Evolutionary conservation across 2,888 invertebrate species (phyloP).

Genomic region (Drosophila aldrichi): DNA sequence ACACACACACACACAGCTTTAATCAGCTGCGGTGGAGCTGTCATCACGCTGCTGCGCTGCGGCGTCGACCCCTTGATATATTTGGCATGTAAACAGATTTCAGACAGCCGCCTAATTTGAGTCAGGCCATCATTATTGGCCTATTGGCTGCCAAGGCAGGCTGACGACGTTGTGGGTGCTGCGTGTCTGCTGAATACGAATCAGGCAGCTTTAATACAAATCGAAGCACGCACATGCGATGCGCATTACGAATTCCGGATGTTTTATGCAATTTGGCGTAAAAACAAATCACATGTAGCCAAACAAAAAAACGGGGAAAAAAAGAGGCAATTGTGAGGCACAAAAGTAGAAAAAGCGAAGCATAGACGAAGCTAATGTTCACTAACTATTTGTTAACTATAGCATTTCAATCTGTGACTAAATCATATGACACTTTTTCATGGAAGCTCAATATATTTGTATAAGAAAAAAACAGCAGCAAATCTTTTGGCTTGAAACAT

Average conservation of each 20-base stretch:
- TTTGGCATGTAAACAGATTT: conserved; percentile 57
- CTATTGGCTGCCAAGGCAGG: conserved; percentile 25
- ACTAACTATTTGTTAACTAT: neutral
- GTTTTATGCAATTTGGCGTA: conserved; percentile 70
- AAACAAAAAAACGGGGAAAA: conserved; percentile 35
- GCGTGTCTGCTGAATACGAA: conserved; percentile 48
- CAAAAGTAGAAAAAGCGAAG: neutral
- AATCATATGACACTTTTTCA: too few species aligned
- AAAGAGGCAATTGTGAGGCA: neutral
- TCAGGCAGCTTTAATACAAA: conserved; percentile 56
- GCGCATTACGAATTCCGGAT: conserved; percentile 56
- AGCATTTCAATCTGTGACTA: neutral
- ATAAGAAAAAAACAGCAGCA: neutral
- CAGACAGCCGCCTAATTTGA: conserved; percentile 61
- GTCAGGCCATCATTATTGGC: conserved; percentile 64
- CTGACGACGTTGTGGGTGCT: neutral
- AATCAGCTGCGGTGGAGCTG: conserved; percentile 50
- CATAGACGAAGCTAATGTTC: neutral
- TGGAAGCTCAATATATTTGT: neutral
- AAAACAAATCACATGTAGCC: conserved; percentile 69
- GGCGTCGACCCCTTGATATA: conserved; percentile 12
- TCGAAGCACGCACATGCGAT: conserved; percentile 54
- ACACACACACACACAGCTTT: conserved; percentile 8
- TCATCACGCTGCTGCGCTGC: conserved; percentile 8
- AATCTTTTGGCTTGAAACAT: neutral